Percentiles rank a stretch among this genome's conserved stretches.
phyloP scores from a whole-genome alignment of 2,888 invertebrate species.

The Eristalis pertinax region DNA sequence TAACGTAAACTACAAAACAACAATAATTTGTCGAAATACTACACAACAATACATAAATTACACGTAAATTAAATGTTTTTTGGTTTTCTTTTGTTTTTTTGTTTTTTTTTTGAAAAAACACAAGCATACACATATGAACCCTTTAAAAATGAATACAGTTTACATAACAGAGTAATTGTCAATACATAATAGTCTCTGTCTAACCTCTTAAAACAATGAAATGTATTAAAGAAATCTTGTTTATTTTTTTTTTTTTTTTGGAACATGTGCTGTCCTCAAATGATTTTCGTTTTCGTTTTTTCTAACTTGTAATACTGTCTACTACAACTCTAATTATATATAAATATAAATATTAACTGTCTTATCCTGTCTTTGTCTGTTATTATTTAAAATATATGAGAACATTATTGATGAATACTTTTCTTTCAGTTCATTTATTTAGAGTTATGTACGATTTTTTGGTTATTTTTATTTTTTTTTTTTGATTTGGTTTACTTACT shows the following conservation, averaged over 20 bases:
- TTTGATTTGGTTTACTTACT: slow-evolving; percentile 17
- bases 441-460: slow-evolving; percentile 1
- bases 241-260: no score
- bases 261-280: slow-evolving; percentile 32
- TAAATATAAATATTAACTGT: slow-evolving; percentile 57
- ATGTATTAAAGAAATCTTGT: slow-evolving; percentile 20
- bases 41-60: slow-evolving; percentile 40
- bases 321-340: slow-evolving; percentile 1
- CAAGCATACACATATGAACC: slow-evolving; percentile 53
- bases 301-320: slow-evolving; percentile 44
- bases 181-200: slow-evolving; percentile 45
- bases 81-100: slow-evolving; percentile 27
- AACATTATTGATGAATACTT: slow-evolving; percentile 23
- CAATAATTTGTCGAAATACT: slow-evolving; percentile 25
- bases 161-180: slow-evolving; percentile 33
- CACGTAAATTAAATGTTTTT: slow-evolving; percentile 72
- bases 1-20: slow-evolving; percentile 29
- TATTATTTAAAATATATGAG: slow-evolving; percentile 33
- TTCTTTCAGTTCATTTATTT: background rate
- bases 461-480: no score
- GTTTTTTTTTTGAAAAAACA: slow-evolving; percentile 32
- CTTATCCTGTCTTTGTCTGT: slow-evolving; percentile 61
- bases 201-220: slow-evolving; percentile 43
- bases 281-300: slow-evolving; percentile 37
- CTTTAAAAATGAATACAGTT: slow-evolving; percentile 36